A percentile compares a stretch with the other conserved stretches of the same genome.
Evolutionary conservation across 2,888 invertebrate species (phyloP).

Genomic region (Euclidia mi): DNA sequence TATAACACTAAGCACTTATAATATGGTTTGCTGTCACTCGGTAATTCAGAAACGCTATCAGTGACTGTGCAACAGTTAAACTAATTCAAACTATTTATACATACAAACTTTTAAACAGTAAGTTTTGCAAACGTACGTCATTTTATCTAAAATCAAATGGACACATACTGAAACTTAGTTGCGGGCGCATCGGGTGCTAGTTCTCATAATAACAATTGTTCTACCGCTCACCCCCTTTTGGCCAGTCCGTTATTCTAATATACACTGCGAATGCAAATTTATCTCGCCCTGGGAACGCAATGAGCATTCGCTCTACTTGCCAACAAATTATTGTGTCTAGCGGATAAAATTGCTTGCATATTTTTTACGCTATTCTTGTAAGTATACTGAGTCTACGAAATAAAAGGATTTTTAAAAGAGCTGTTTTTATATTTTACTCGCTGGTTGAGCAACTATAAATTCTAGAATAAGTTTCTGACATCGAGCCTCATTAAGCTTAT

Average conservation of each 20-base stretch:
- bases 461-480: no score
- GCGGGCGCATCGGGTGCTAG: conserved; percentile 59
- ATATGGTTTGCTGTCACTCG: no score
- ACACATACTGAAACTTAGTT: conserved; percentile 45
- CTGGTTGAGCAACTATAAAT: no score
- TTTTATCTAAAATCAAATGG: conserved; percentile 31
- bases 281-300: conserved; percentile 54
- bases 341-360: conserved; percentile 15
- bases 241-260: conserved; percentile 67
- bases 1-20: no score
- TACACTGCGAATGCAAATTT: conserved; percentile 75
- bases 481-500: no score
- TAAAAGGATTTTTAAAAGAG: no score
- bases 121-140: no score
- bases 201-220: conserved; percentile 68
- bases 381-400: not conserved
- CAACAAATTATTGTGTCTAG: conserved; percentile 49
- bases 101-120: no score
- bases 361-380: conserved; percentile 4
- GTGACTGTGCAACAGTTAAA: no score
- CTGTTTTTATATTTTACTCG: no score
- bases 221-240: conserved; percentile 59
- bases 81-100: no score
- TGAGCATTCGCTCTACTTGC: conserved; percentile 45
- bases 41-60: no score